Conservation (phyloP, 1,140 invertebrate genomes). For the Lanistes nyassanus region DNA sequence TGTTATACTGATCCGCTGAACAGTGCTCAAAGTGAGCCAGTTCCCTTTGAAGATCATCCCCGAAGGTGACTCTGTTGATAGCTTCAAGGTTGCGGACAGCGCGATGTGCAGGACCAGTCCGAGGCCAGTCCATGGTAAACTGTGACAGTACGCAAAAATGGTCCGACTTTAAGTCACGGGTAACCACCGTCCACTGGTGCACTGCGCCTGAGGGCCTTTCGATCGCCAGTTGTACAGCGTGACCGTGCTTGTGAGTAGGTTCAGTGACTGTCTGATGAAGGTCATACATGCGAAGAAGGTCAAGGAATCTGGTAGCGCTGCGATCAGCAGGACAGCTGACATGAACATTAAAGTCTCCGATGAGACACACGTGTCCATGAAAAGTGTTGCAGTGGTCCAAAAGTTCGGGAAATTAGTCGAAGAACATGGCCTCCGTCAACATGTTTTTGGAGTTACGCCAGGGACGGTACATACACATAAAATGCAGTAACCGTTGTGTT, state of each 20-base stretch:
- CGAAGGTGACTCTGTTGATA: neutral
- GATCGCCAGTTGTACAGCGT: conserved; percentile 9
- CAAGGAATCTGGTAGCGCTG: neutral
- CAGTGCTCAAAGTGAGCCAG: neutral
- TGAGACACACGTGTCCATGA: neutral
- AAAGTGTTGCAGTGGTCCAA: conserved; percentile 1
- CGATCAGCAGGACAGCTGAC: neutral
- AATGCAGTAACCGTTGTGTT: neutral
- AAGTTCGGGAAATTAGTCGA: neutral
- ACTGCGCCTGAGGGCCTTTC: neutral
- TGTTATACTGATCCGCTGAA: neutral
- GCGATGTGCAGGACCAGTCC: neutral
- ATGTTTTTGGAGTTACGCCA: neutral
- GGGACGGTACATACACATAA: neutral
- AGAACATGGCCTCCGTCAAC: conserved; percentile 3
- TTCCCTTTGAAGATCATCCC: neutral
- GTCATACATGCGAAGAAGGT: neutral
- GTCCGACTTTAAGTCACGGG: neutral
- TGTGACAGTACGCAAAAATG: neutral
- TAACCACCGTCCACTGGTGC: neutral
- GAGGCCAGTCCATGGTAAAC: neutral
- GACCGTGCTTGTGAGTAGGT: conserved; percentile 11
- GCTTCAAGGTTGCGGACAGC: neutral
- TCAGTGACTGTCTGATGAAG: conserved; percentile 2
- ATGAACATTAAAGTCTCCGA: conserved; percentile 17